Conservation (phyloP, 1,140 invertebrate species). For the Cydia amplana region DNA sequence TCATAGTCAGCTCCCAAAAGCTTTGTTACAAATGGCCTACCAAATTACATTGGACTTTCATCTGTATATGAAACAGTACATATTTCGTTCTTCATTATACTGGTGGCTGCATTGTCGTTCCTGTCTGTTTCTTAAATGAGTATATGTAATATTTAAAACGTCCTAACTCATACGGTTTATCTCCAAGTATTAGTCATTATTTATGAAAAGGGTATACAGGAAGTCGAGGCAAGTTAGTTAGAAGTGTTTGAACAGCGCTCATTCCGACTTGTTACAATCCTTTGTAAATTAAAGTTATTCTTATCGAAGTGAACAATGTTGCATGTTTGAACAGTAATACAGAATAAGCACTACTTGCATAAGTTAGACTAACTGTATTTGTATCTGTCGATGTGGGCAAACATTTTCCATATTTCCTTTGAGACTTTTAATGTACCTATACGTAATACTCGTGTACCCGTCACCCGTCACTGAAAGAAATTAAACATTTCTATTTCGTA, state of each 20-base stretch:
- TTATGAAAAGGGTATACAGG: constrained; percentile 1
- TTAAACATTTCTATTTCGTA: no score
- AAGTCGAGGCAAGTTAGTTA: constrained; percentile 23
- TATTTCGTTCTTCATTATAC: background rate
- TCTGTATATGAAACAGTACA: background rate
- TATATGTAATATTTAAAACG: background rate
- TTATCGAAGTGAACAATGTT: constrained; percentile 15
- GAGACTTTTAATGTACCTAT: background rate
- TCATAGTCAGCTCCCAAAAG: constrained; percentile 30
- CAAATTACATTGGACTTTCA: background rate
- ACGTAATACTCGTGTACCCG: no score
- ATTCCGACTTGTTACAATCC: constrained; percentile 23
- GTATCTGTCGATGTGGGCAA: background rate
- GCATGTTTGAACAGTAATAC: background rate
- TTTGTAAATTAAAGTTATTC: constrained; percentile 31
- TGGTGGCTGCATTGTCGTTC: background rate
- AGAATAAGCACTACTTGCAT: background rate
- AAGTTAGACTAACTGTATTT: background rate
- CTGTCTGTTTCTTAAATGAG: background rate
- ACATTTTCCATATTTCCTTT: background rate
- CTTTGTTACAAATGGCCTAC: constrained; percentile 14
- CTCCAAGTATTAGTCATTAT: background rate
- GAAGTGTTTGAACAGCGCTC: constrained; percentile 17
- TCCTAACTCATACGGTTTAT: background rate
- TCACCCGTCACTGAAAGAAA: no score